A percentile compares a stretch with the other conserved stretches of the same genome.
Evolutionary conservation across 2,888 invertebrate genomes (phyloP).

Genomic region (Aphodius granarius): DNA sequence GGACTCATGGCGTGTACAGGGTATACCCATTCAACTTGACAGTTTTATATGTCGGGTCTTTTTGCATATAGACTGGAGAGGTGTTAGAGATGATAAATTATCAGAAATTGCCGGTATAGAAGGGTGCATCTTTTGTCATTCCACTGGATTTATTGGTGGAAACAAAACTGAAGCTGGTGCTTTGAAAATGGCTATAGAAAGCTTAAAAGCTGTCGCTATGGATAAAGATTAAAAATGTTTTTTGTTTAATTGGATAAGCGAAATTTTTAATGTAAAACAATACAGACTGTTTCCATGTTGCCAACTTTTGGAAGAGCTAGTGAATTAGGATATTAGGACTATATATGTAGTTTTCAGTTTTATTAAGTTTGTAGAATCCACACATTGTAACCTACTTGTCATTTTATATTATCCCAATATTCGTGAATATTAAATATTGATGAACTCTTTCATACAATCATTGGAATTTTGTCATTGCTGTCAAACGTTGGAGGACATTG

Average conservation of each 20-base stretch:
- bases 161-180: slow-evolving; percentile 79
- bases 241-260: background rate
- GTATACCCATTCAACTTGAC: slow-evolving; percentile 70
- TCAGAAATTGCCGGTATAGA: slow-evolving; percentile 68
- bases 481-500: too few relatives aligned
- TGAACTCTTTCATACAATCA: too few relatives aligned
- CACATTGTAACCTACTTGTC: too few relatives aligned
- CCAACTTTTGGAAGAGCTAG: background rate
- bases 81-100: slow-evolving; percentile 77
- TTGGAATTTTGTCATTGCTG: too few relatives aligned
- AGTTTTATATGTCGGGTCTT: slow-evolving; percentile 76
- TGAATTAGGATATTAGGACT: background rate
- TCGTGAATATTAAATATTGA: too few relatives aligned
- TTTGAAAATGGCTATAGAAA: slow-evolving; percentile 79
- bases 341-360: background rate
- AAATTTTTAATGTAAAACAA: background rate
- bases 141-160: slow-evolving; percentile 91
- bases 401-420: too few relatives aligned
- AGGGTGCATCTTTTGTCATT: slow-evolving; percentile 84
- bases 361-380: background rate
- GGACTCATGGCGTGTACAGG: slow-evolving; percentile 81
- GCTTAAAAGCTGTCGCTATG: slow-evolving; percentile 51
- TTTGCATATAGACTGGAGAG: slow-evolving; percentile 82
- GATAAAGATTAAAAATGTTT: slow-evolving; percentile 13
- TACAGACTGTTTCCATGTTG: background rate